Evolutionary conservation across 2,797 vertebrate genomes (phyloP).

Genomic region (Propithecus perrieri): DNA sequence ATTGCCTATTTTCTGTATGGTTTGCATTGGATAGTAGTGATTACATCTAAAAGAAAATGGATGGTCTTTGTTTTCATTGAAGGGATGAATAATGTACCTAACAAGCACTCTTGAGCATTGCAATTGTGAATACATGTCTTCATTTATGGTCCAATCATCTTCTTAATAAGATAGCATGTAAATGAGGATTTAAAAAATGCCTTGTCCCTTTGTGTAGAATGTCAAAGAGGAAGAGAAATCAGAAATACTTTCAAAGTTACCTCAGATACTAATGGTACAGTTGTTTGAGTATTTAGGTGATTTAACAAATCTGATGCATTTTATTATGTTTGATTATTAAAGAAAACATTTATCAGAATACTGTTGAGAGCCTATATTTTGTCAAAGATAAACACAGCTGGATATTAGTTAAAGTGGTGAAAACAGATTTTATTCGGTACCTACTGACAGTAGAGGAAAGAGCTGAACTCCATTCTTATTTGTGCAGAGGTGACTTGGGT

Average conservation of each 20-base stretch:
- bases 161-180: conserved; percentile 29
- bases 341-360: conserved; percentile 26
- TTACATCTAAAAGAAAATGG: conserved; percentile 45
- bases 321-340: conserved; percentile 30
- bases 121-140: not conserved
- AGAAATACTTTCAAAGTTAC: conserved; percentile 49
- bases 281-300: conserved; percentile 4
- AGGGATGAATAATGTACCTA: conserved; percentile 19
- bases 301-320: conserved; percentile 7
- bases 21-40: conserved; percentile 18
- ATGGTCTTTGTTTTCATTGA: conserved; percentile 50
- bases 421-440: not conserved
- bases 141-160: conserved; percentile 7
- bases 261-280: not conserved
- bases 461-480: not conserved
- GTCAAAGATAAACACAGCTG: not conserved
- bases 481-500: not conserved
- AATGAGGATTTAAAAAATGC: conserved; percentile 24
- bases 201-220: not conserved
- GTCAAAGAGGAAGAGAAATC: conserved; percentile 41
- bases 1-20: not conserved
- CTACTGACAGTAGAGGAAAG: not conserved
- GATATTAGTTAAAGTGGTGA: not conserved
- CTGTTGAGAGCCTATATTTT: not conserved
- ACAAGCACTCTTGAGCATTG: not conserved